These are phyloP conservation scores for Oryctolagus cuniculus DNA, from an alignment of 2,113 vertebrate species.

Conservation along the genomic window DNA sequence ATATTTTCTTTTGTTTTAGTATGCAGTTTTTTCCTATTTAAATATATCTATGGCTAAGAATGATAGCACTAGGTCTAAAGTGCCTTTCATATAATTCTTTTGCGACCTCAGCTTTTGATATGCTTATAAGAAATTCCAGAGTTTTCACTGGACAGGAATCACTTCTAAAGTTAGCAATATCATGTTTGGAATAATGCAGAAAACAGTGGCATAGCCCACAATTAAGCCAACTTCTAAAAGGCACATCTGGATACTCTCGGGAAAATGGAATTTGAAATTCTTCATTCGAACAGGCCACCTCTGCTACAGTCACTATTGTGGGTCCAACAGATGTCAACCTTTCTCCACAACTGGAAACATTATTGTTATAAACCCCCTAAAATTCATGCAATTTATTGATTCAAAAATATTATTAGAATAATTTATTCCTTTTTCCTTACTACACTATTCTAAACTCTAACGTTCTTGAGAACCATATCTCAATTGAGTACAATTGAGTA, in stretches of 20 bases:
- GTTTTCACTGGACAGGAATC: not conserved
- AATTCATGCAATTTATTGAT: constrained; percentile 9
- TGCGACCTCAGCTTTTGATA: not conserved
- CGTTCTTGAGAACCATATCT: constrained; percentile 44
- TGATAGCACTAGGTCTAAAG: not conserved
- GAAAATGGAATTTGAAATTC: not conserved
- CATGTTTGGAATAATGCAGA: not conserved
- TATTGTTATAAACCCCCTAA: not conserved
- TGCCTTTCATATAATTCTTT: constrained; percentile 14
- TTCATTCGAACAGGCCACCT: not conserved
- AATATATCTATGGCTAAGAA: not conserved
- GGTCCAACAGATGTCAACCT: not conserved
- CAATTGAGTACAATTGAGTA: not conserved
- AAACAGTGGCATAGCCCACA: not conserved
- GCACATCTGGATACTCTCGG: not conserved
- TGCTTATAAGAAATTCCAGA: constrained; percentile 17
- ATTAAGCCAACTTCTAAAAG: constrained; percentile 41
- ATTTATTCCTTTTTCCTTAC: not conserved
- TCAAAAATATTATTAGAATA: not conserved
- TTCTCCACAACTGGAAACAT: constrained; percentile 6
- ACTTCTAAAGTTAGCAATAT: not conserved
- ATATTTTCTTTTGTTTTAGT: constrained; percentile 39
- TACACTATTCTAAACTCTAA: constrained; percentile 31
- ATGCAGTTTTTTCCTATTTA: not conserved
- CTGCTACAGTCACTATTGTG: not conserved